A percentile compares a stretch with the other conserved stretches of the same genome.
These are phyloP conservation scores for Mustela lutreola DNA, from an alignment of 2,113 vertebrate species.

Conservation along the genomic window DNA sequence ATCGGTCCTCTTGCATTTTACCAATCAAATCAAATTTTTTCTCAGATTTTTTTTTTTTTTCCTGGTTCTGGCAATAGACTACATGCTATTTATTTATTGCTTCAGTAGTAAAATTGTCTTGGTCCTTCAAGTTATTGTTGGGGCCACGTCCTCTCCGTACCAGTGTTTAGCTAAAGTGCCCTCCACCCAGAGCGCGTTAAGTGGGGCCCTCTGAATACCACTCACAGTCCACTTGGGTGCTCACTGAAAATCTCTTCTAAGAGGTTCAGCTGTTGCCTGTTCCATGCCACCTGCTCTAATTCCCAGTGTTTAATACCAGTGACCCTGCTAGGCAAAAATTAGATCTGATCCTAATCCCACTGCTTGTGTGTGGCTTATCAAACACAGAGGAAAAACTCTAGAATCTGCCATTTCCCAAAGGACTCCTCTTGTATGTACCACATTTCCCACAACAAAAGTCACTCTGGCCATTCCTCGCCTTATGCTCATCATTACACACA, in stretches of 20 bases:
- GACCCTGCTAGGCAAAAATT: not conserved
- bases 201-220: not conserved
- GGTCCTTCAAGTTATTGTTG: not conserved
- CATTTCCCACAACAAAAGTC: fast-evolving
- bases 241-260: not conserved
- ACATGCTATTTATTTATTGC: too few species aligned
- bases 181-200: not conserved
- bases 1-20: not conserved
- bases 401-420: not conserved
- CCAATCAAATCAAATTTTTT: not conserved
- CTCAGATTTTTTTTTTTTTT: not conserved
- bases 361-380: too few species aligned
- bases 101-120: too few species aligned
- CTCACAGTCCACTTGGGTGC: not conserved
- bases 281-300: not conserved
- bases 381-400: not conserved
- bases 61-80: not conserved
- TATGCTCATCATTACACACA: fast-evolving
- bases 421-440: not conserved
- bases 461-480: fast-evolving
- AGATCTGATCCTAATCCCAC: not conserved
- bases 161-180: too few species aligned
- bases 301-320: not conserved
- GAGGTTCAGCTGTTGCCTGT: not conserved
- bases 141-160: too few species aligned